Conservation (phyloP, 2,888 invertebrate genomes). For the Rhyacophila evoluta region DNA sequence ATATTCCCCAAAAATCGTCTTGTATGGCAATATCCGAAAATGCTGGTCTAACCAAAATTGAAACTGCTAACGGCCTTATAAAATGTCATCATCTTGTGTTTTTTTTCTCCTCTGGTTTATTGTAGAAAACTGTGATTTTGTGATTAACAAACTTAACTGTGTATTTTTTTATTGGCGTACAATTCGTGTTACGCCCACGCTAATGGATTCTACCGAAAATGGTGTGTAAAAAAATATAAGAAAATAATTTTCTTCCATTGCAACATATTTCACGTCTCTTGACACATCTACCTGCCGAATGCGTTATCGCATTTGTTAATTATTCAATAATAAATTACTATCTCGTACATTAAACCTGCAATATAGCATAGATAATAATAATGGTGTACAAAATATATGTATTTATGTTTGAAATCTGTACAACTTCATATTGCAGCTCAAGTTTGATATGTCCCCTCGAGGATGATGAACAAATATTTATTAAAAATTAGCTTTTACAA, state of each 20-base stretch:
- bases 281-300: neutral
- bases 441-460: no score
- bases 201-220: neutral
- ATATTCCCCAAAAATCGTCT: neutral
- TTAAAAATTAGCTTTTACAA: no score
- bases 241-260: neutral
- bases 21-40: neutral
- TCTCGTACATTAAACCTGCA: neutral
- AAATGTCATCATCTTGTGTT: neutral
- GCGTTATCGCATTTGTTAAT: neutral
- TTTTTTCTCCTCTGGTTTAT: neutral
- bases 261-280: neutral
- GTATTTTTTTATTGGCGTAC: constrained; percentile 11
- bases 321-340: neutral
- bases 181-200: neutral
- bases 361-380: neutral
- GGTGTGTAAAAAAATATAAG: neutral
- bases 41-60: neutral
- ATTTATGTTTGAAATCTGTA: no score
- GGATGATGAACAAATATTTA: no score
- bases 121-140: neutral
- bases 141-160: constrained; percentile 16
- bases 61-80: neutral
- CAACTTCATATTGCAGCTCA: no score
- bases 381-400: neutral